Conservation (phyloP, 2,888 invertebrate genomes). For the Coleophora deauratella region DNA sequence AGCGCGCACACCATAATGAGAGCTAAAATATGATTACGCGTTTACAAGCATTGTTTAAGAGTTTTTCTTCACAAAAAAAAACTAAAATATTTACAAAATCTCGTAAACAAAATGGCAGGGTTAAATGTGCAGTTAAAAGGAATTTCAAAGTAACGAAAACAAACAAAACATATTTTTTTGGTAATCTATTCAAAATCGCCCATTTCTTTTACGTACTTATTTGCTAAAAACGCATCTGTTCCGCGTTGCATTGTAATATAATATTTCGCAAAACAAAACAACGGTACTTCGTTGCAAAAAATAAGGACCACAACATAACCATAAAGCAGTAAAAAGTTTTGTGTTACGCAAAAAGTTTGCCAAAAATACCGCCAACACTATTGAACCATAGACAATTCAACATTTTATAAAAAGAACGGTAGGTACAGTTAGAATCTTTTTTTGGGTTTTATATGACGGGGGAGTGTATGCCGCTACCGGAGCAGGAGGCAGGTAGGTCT, state of each 20-base stretch:
- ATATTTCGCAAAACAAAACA: constrained; percentile 32
- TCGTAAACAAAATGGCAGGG: constrained; percentile 26
- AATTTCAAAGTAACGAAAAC: constrained; percentile 22
- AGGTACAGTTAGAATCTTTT: constrained; percentile 43
- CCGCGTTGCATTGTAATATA: constrained; percentile 19
- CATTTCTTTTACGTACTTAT: constrained; percentile 20
- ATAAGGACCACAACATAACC: constrained; percentile 29
- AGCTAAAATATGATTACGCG: too few species aligned
- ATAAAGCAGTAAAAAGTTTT: constrained; percentile 49
- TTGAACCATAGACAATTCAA: constrained; percentile 17
- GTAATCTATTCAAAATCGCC: constrained; percentile 21
- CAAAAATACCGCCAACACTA: constrained; percentile 38
- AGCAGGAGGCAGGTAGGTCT: constrained; percentile 59
- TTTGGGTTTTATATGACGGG: constrained; percentile 23
- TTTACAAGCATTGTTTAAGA: too few species aligned
- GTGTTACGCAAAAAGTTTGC: constrained; percentile 39
- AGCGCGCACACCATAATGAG: constrained; percentile 1
- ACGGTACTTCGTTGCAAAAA: constrained; percentile 53
- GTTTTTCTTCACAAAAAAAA: too few species aligned
- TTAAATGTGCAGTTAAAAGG: constrained; percentile 28
- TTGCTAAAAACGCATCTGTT: constrained; percentile 36
- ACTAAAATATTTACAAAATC: too few species aligned
- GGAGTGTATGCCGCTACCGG: constrained; percentile 55
- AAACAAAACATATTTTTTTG: too few species aligned
- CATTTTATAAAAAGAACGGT: constrained; percentile 33